Percentiles rank a stretch among this genome's conserved stretches.
phyloP scores from a whole-genome alignment of 1,140 invertebrate genomes.

The Brachionus koreanus region DNA sequence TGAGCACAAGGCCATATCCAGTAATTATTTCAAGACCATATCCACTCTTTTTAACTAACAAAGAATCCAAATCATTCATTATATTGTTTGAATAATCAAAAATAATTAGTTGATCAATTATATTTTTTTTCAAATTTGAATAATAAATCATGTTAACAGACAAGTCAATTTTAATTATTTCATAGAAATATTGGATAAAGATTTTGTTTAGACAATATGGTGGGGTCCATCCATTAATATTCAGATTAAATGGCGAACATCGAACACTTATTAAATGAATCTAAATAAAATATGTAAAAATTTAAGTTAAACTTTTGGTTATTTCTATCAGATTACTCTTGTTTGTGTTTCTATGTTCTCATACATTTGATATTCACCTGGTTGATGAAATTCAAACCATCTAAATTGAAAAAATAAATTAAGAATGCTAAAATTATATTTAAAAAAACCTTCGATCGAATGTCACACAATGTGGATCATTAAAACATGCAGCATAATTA shows the following conservation, averaged over 20 bases:
- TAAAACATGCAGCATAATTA: neutral
- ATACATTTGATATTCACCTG: slow-evolving; percentile 23
- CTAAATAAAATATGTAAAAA: neutral
- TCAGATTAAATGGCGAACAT: neutral
- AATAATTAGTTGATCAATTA: neutral
- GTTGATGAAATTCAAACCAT: slow-evolving; percentile 15
- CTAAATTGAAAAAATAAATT: neutral
- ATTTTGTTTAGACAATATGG: slow-evolving; percentile 12
- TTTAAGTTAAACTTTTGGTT: neutral
- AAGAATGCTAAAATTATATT: neutral
- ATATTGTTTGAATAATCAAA: neutral
- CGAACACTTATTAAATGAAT: neutral
- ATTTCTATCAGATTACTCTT: neutral
- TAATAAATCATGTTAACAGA: neutral
- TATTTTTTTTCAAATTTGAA: neutral
- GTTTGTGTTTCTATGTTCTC: slow-evolving; percentile 6
- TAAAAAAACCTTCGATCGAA: neutral
- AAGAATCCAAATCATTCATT: neutral
- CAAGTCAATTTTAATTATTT: neutral
- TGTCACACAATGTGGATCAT: slow-evolving; percentile 5
- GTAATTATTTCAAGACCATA: neutral
- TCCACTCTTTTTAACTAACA: neutral
- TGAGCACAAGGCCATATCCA: neutral
- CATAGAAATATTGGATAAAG: slow-evolving; percentile 5
- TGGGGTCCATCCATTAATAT: neutral